Percentiles rank a stretch among this genome's conserved stretches.
phyloP scores from a whole-genome alignment of 2,888 invertebrate genomes.

The Endotricha flammealis region DNA sequence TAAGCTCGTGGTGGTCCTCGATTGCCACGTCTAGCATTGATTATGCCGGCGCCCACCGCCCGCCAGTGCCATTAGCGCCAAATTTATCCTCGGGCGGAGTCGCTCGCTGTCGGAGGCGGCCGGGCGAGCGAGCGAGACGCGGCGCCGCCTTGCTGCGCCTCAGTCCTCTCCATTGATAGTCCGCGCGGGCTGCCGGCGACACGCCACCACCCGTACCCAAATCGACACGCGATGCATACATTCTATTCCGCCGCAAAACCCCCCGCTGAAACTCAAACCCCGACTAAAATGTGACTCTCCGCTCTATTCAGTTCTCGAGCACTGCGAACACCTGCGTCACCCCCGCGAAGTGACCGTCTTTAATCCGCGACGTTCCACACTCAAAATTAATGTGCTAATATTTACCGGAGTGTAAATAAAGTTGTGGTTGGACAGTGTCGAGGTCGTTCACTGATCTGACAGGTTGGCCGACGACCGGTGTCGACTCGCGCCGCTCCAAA shows the following conservation, averaged over 20 bases:
- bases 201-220: slow-evolving; percentile 46
- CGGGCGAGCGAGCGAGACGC: slow-evolving; percentile 52
- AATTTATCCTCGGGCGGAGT: slow-evolving; percentile 72
- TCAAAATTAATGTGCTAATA: slow-evolving; percentile 37
- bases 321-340: slow-evolving; percentile 20
- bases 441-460: slow-evolving; percentile 71
- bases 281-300: slow-evolving; percentile 47
- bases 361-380: slow-evolving; percentile 20
- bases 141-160: slow-evolving; percentile 36
- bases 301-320: slow-evolving; percentile 9
- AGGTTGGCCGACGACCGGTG: slow-evolving; percentile 43
- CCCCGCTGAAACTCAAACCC: slow-evolving; percentile 39
- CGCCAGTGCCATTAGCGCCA: slow-evolving; percentile 71
- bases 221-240: slow-evolving; percentile 50
- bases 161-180: slow-evolving; percentile 57
- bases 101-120: slow-evolving; percentile 50
- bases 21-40: slow-evolving; percentile 70
- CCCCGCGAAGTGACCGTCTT: slow-evolving; percentile 33
- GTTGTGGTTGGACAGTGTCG: slow-evolving; percentile 48
- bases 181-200: slow-evolving; percentile 63
- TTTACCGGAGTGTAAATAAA: slow-evolving; percentile 30
- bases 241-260: slow-evolving; percentile 39
- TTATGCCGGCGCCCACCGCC: slow-evolving; percentile 65
- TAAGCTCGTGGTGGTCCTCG: slow-evolving; percentile 50
- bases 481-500: slow-evolving; percentile 27